A percentile compares a stretch with the other conserved stretches of the same genome.
These are phyloP conservation scores for Whitmania pigra DNA, from an alignment of 1,140 invertebrate genomes.

Conservation along the genomic window DNA sequence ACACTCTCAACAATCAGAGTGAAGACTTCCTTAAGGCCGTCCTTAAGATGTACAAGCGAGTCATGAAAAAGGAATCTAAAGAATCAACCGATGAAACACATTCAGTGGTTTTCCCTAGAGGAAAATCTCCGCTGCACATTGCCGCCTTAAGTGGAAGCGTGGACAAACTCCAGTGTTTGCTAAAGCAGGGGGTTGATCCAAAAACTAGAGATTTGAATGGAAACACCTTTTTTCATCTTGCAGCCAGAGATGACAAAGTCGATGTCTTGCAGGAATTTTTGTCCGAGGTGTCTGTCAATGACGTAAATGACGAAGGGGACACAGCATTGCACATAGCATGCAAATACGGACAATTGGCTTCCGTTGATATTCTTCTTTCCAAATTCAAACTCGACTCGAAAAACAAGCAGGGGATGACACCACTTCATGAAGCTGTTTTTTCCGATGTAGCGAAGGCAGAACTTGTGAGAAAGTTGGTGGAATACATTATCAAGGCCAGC, in stretches of 20 bases:
- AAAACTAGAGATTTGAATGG: constrained; percentile 19
- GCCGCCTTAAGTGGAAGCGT: constrained; percentile 23
- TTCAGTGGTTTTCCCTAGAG: constrained; percentile 15
- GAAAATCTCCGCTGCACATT: constrained; percentile 24
- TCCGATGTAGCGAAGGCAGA: constrained; percentile 16
- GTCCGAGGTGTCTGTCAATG: constrained; percentile 12
- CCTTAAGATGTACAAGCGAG: constrained; percentile 17
- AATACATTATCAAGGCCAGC: constrained; percentile 21
- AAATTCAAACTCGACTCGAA: constrained; percentile 22
- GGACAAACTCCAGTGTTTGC: constrained; percentile 19
- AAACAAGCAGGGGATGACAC: constrained; percentile 20
- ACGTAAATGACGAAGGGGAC: constrained; percentile 21
- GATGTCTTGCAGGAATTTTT: constrained; percentile 17
- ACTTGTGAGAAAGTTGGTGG: constrained; percentile 16
- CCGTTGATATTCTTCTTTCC: constrained; percentile 21
- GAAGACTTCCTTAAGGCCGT: constrained; percentile 10
- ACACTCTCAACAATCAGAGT: constrained; percentile 16
- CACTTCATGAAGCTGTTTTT: constrained; percentile 21
- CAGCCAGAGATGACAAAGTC: constrained; percentile 21
- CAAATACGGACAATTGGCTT: constrained; percentile 18
- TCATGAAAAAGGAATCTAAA: neutral
- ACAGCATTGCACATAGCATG: constrained; percentile 25
- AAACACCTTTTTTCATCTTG: constrained; percentile 25
- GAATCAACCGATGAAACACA: neutral
- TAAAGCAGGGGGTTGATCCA: constrained; percentile 18